These are phyloP conservation scores for Pseudocheirus occidentalis DNA, from an alignment of 2,797 vertebrate species.

Conservation along the genomic window DNA sequence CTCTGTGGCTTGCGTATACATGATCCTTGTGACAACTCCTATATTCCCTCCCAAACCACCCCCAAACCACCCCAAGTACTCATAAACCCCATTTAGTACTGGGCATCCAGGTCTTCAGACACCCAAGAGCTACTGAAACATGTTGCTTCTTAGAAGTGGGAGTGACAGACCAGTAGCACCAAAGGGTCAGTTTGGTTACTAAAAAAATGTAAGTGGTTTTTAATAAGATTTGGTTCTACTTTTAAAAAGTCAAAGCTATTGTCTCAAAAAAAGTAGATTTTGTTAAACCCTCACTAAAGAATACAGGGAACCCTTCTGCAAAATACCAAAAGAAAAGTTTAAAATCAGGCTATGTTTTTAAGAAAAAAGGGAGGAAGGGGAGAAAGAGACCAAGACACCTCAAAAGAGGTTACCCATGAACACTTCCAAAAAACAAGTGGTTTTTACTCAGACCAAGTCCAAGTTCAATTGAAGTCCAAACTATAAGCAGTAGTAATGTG, in stretches of 20 bases:
- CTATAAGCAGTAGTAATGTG: constrained; percentile 77
- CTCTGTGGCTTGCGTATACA: constrained; percentile 43
- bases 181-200: constrained; percentile 73
- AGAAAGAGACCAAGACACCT: constrained; percentile 75
- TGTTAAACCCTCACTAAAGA: constrained; percentile 23
- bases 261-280: constrained; percentile 55
- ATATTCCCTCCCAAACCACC: constrained; percentile 17
- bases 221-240: constrained; percentile 82
- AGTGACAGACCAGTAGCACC: constrained; percentile 76
- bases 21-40: constrained; percentile 57
- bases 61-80: constrained; percentile 66
- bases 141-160: constrained; percentile 60
- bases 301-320: constrained; percentile 59
- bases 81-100: constrained; percentile 73
- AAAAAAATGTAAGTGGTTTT: constrained; percentile 78
- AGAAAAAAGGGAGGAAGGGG: constrained; percentile 11
- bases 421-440: constrained; percentile 76
- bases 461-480: constrained; percentile 77
- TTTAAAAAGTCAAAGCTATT: constrained; percentile 77
- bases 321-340: constrained; percentile 81
- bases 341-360: constrained; percentile 78
- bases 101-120: constrained; percentile 74
- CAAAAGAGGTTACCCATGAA: constrained; percentile 80
- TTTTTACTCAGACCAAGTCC: constrained; percentile 78
- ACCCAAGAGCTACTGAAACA: constrained; percentile 67